Conservation (phyloP, 2,113 vertebrate genomes). For the Rutilus rutilus region DNA sequence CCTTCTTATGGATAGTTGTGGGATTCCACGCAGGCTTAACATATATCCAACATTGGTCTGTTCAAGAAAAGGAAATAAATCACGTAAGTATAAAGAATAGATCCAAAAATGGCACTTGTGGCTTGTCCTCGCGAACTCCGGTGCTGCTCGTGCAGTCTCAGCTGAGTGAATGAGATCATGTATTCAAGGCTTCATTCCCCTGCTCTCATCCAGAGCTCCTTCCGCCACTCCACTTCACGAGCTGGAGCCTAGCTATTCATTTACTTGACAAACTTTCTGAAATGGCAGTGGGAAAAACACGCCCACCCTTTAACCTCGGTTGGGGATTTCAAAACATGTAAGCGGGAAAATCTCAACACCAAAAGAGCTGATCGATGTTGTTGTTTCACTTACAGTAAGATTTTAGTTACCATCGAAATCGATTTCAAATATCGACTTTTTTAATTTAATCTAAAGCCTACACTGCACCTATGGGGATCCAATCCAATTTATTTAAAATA, state of each 20-base stretch:
- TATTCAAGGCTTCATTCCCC: slow-evolving; percentile 62
- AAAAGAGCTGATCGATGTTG: background rate
- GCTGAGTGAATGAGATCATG: slow-evolving; percentile 67
- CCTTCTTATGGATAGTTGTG: slow-evolving; percentile 71
- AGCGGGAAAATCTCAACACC: slow-evolving; percentile 42
- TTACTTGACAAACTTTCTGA: slow-evolving; percentile 41
- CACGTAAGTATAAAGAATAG: slow-evolving; percentile 51
- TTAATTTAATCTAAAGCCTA: background rate
- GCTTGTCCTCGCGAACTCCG: slow-evolving; percentile 49
- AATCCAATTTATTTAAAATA: too few relatives aligned
- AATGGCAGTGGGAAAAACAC: slow-evolving; percentile 56
- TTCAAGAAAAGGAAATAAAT: slow-evolving; percentile 54
- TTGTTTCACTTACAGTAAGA: background rate
- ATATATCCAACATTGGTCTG: slow-evolving; percentile 73
- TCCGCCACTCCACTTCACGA: slow-evolving; percentile 40
- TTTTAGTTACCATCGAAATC: background rate
- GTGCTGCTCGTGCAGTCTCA: slow-evolving; percentile 64
- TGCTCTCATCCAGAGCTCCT: slow-evolving; percentile 61
- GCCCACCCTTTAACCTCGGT: slow-evolving; percentile 48
- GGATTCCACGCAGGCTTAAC: slow-evolving; percentile 73
- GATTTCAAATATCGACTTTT: background rate
- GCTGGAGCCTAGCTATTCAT: slow-evolving; percentile 38
- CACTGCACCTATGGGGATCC: background rate
- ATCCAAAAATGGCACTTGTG: slow-evolving; percentile 59
- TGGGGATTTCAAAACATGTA: slow-evolving; percentile 39